These are phyloP conservation scores for Sebastes reedi DNA, from an alignment of 2,797 vertebrate species.

Conservation along the genomic window DNA sequence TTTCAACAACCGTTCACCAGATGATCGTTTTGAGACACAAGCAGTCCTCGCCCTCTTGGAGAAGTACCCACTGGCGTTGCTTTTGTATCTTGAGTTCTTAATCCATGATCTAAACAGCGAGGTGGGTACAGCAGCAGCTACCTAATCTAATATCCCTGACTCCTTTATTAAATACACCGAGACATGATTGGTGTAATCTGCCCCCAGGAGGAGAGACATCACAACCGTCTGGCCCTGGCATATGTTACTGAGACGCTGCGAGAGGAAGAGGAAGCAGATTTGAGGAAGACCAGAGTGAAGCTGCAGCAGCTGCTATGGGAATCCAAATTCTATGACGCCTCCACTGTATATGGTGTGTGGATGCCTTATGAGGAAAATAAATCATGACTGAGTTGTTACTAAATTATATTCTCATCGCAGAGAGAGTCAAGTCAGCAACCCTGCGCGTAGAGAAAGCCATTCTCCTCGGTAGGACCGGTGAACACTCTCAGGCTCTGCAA, in stretches of 20 bases:
- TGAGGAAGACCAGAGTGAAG: constrained; percentile 59
- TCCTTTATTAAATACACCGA: constrained; percentile 36
- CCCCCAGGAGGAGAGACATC: constrained; percentile 73
- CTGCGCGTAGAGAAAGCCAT: constrained; percentile 75
- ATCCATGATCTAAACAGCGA: constrained; percentile 68
- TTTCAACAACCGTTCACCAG: constrained; percentile 65
- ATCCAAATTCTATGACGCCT: constrained; percentile 66
- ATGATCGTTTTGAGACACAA: constrained; percentile 47
- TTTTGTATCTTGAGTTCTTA: constrained; percentile 77
- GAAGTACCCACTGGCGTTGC: constrained; percentile 62
- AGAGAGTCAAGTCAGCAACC: constrained; percentile 59
- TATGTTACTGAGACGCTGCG: constrained; percentile 64
- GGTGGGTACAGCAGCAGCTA: constrained; percentile 52
- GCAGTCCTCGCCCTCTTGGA: constrained; percentile 65
- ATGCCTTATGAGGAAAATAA: background rate
- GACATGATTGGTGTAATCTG: constrained; percentile 35
- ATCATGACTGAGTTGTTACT: background rate
- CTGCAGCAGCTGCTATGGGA: constrained; percentile 77
- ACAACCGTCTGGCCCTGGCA: constrained; percentile 71
- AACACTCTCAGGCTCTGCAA: constrained; percentile 71
- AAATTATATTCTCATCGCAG: constrained; percentile 49
- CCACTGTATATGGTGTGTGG: constrained; percentile 60
- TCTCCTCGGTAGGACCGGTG: constrained; percentile 65
- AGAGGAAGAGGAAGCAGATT: constrained; percentile 38
- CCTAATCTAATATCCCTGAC: constrained; percentile 13